phyloP scores from a whole-genome alignment of 53 echinoderm and acorn worm species.

The Stichopus horrens region DNA sequence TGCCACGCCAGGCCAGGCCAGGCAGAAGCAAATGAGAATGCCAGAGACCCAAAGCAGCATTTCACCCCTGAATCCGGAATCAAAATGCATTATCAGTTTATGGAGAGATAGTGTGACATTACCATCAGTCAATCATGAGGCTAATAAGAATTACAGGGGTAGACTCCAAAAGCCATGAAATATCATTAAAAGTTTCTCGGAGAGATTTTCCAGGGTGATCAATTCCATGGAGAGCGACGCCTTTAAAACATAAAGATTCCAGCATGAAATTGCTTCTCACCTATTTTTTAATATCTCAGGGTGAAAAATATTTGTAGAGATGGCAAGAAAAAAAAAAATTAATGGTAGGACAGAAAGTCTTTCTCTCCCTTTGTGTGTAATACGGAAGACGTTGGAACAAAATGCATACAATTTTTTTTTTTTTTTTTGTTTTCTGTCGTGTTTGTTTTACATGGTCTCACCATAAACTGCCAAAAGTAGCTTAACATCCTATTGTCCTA shows the following conservation, averaged over 20 bases:
- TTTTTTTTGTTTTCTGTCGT: no score
- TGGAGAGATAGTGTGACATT: constrained; percentile 17
- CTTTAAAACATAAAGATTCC: constrained; percentile 6
- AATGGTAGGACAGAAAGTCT: no score
- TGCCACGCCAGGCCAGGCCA: neutral
- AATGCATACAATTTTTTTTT: no score
- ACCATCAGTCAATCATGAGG: neutral
- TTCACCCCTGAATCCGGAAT: constrained; percentile 8
- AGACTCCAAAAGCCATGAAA: constrained; percentile 4
- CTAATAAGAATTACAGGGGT: constrained; percentile 22
- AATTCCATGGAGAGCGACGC: neutral
- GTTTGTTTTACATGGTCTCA: no score
- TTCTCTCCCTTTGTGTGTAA: no score
- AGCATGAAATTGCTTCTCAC: constrained; percentile 11
- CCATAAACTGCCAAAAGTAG: no score
- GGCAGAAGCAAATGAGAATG: neutral
- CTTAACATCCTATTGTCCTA: no score
- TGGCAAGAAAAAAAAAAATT: no score
- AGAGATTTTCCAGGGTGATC: constrained; percentile 8
- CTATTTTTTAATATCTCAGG: no score
- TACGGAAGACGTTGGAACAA: no score
- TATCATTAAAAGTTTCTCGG: neutral
- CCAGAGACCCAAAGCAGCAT: neutral
- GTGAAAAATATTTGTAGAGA: no score
- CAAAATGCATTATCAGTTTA: constrained; percentile 9